Percentiles rank a stretch among this genome's conserved stretches.
Conservation (phyloP, 1,140 invertebrate species). For the Leptinotarsa lineolata region DNA sequence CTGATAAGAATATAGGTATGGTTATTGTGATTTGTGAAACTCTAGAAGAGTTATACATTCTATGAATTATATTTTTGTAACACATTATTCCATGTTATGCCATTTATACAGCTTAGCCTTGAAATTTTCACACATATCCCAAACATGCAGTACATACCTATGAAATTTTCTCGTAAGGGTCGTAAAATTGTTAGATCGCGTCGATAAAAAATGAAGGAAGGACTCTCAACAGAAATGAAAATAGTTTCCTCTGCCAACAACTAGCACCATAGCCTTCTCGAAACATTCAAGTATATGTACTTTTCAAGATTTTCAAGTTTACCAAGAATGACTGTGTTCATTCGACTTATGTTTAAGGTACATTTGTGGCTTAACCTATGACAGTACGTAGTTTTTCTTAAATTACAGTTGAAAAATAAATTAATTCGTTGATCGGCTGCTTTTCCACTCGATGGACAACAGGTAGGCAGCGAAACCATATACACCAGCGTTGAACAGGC, state of each 20-base stretch:
- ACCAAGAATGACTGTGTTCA: background rate
- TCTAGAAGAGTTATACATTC: too few species aligned
- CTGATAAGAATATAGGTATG: too few species aligned
- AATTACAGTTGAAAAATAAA: constrained; percentile 10
- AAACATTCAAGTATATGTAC: background rate
- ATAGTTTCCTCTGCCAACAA: background rate
- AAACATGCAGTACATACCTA: background rate
- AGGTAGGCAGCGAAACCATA: constrained; percentile 78
- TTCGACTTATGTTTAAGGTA: background rate
- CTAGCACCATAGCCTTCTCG: background rate
- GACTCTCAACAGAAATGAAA: background rate
- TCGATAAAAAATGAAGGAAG: too few species aligned
- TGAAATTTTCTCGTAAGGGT: too few species aligned
- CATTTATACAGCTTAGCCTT: background rate
- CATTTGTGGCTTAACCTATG: constrained; percentile 23
- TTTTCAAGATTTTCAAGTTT: background rate
- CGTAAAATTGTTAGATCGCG: too few species aligned
- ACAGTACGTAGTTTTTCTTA: constrained; percentile 29
- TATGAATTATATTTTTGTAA: too few species aligned
- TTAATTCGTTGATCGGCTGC: constrained; percentile 46
- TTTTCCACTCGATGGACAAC: constrained; percentile 75
- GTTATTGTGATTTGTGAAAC: too few species aligned
- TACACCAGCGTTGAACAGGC: constrained; percentile 78
- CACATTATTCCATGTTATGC: too few species aligned
- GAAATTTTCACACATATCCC: background rate